phyloP scores from a whole-genome alignment of 1,140 invertebrate species.

The Drosophila neocordata region DNA sequence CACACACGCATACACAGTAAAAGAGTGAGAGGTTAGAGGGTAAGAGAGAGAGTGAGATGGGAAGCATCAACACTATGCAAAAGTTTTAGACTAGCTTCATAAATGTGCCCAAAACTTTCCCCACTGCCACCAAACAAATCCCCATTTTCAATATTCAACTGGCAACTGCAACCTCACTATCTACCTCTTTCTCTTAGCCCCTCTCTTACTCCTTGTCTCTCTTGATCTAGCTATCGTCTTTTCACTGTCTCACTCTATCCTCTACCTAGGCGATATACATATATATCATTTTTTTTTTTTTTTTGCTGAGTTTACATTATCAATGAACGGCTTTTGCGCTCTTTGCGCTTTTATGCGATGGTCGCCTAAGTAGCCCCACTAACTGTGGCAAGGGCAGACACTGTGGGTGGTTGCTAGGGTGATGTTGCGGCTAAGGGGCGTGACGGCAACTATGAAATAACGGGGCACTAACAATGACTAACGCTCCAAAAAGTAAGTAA shows the following conservation, averaged over 20 bases:
- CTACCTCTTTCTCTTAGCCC: not conserved
- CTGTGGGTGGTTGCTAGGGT: not conserved
- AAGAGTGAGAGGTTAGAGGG: not conserved
- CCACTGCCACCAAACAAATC: not conserved
- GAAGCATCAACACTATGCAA: constrained; percentile 23
- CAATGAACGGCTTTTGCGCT: constrained; percentile 73
- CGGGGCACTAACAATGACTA: constrained; percentile 70
- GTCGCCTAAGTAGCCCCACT: constrained; percentile 64
- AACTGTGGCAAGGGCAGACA: not conserved
- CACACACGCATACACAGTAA: not conserved
- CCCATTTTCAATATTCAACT: constrained; percentile 7
- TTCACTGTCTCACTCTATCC: not conserved
- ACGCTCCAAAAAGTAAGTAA: constrained; percentile 76
- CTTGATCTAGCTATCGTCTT: not conserved
- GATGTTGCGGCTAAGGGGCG: constrained; percentile 54
- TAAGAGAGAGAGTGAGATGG: not conserved
- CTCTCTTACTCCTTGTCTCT: not conserved
- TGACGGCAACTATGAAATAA: constrained; percentile 77
- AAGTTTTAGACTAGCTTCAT: constrained; percentile 25
- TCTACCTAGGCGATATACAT: constrained; percentile 53
- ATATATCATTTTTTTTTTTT: constrained; percentile 76
- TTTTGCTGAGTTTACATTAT: constrained; percentile 79
- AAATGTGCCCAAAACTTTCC: constrained; percentile 16
- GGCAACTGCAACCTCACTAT: not conserved
- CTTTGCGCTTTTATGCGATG: constrained; percentile 69